A percentile compares a stretch with the other conserved stretches of the same genome.
Conservation (phyloP, 2,797 vertebrate genomes). For the Rhinella marina region DNA sequence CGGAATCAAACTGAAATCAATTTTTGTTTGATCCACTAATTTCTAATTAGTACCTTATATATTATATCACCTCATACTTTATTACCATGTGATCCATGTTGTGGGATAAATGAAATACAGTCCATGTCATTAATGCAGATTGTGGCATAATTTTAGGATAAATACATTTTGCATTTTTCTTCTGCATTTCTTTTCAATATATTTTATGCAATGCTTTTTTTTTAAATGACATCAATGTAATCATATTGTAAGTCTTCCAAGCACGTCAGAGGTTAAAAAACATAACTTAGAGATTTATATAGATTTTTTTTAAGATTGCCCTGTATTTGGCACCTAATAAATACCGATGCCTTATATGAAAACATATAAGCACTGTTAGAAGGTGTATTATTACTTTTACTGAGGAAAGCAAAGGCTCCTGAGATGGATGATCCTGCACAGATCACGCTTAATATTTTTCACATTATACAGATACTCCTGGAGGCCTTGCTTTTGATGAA, state of each 20-base stretch:
- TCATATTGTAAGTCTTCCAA: background rate
- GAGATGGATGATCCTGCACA: conserved; percentile 33
- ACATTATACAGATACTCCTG: conserved; percentile 45
- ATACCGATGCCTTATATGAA: conserved; percentile 1
- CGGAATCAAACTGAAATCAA: too few species aligned
- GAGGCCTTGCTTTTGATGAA: conserved; percentile 53
- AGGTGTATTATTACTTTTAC: conserved; percentile 15
- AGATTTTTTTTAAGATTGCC: background rate
- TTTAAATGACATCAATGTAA: background rate
- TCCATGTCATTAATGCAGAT: too few species aligned
- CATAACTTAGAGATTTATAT: background rate
- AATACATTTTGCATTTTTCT: too few species aligned
- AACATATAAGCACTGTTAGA: background rate
- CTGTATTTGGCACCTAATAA: background rate
- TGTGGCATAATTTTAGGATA: too few species aligned
- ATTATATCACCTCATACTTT: too few species aligned
- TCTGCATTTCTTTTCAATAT: too few species aligned
- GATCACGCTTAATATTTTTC: conserved; percentile 44
- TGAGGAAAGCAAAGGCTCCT: conserved; percentile 10
- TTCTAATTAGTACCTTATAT: too few species aligned
- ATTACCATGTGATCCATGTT: too few species aligned
- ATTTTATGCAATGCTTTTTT: background rate
- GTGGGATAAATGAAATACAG: too few species aligned
- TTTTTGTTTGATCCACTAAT: too few species aligned
- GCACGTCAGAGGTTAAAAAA: background rate